Evolutionary conservation across 2,113 vertebrate genomes (phyloP).

Genomic region (Stigmatopora nigra): DNA sequence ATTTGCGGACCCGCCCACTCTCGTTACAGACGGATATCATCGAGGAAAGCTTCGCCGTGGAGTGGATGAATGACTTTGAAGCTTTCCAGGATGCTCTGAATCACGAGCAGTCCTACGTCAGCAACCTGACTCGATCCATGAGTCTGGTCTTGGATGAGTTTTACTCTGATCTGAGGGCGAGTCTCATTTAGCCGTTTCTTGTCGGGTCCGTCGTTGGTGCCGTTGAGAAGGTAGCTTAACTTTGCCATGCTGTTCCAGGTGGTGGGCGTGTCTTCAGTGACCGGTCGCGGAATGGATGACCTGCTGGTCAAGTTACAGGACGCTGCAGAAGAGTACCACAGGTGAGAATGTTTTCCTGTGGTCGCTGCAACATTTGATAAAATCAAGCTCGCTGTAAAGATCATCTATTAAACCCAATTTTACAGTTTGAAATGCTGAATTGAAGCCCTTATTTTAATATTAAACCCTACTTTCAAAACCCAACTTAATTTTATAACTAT

Average conservation of each 20-base stretch:
- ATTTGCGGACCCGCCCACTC: not conserved
- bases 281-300: slow-evolving; percentile 83
- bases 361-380: too few relatives aligned
- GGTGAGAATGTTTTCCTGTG: slow-evolving; percentile 62
- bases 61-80: slow-evolving; percentile 99
- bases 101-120: slow-evolving; percentile 88
- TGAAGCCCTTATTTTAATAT: too few relatives aligned
- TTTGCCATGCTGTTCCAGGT: slow-evolving; percentile 67
- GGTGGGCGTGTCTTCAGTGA: slow-evolving; percentile 87
- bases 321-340: slow-evolving; percentile 85
- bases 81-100: slow-evolving; percentile 91
- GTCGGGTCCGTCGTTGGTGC: not conserved
- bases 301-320: slow-evolving; percentile 82
- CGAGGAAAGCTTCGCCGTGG: slow-evolving; percentile 91
- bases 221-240: not conserved
- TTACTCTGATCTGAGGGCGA: slow-evolving; percentile 84
- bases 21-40: slow-evolving; percentile 86
- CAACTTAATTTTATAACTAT: not conserved
- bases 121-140: slow-evolving; percentile 95
- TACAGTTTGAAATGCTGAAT: too few relatives aligned
- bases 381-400: too few relatives aligned
- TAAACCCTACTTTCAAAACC: too few relatives aligned
- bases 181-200: not conserved
- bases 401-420: too few relatives aligned
- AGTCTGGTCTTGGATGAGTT: slow-evolving; percentile 96